Base-by-base conservation (phyloP, 2,797 vertebrate species). In the Gobio occitaniae region DNA sequence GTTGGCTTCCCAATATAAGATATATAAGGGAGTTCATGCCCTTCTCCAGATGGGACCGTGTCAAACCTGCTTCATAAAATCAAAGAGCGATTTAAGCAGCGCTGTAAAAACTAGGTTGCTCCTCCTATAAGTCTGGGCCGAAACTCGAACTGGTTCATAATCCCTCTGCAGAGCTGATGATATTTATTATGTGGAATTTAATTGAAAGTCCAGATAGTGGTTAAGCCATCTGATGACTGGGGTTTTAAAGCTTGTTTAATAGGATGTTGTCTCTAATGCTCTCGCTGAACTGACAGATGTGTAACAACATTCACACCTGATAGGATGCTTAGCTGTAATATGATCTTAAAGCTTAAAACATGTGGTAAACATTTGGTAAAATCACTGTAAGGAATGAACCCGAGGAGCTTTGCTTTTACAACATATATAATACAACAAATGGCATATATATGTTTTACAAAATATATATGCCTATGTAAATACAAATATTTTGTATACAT, bases 21-120 rank as follows among this genome's bases (percentile, higher is more conserved):
- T 79, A 13, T 21, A 76, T 71, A 52, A 75, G 48, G 6, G 61
- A 32, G 72, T 21, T 69, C 50, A 48, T 65, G 59, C 69, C 77
- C 65, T 59, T 84, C 44, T 79, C 83, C 85, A 87, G 63, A 85
- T 86, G 87, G 65, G 72, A 75, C 71, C 79, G 48, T 78, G 76
- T 80, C 84, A 85, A 69, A 66, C 48, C 78, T 68, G 70, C 56
- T 56, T 90, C 72, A 83, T 89, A 90, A 87, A 89, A 89, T 90
- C 86, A 87, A 88, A 86, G 83, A 65, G 80, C 74, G 76, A 86
- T 88, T 89, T 79, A 87, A 76, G 77, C 56, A 80, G 78, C 36
- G 66, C 70, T 61, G 81, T 90, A 80, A 87, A 89, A 90, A 71
- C 52, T 77, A 71, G 75, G 80, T 87, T 84, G 72, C 50, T 76